These are phyloP conservation scores for Lycophotia porphyrea DNA, from an alignment of 2,888 invertebrate species.

Conservation along the genomic window DNA sequence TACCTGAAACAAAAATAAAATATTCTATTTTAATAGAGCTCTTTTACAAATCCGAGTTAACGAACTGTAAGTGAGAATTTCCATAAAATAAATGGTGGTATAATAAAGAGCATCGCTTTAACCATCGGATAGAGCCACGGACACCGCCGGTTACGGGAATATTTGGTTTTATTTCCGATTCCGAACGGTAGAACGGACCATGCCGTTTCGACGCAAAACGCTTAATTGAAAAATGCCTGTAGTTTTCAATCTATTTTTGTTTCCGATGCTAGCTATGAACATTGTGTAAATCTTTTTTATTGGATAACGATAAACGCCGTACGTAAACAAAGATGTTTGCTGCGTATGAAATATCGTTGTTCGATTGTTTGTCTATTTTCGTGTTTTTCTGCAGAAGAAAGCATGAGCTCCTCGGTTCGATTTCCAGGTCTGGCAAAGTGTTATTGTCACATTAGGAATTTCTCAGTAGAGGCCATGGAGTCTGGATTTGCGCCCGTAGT, in stretches of 20 bases:
- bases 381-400: neutral
- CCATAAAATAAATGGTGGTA: constrained; percentile 78
- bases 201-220: constrained; percentile 61
- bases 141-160: constrained; percentile 72
- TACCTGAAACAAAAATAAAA: constrained; percentile 64
- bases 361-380: constrained; percentile 20
- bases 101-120: constrained; percentile 73
- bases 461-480: too few species aligned
- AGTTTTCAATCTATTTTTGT: constrained; percentile 67
- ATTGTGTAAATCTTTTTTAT: constrained; percentile 66
- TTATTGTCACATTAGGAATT: too few species aligned
- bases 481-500: too few species aligned
- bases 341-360: constrained; percentile 34
- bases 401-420: too few species aligned
- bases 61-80: constrained; percentile 78
- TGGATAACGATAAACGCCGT: constrained; percentile 56
- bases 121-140: constrained; percentile 74
- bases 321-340: constrained; percentile 58
- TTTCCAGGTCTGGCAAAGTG: too few species aligned
- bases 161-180: constrained; percentile 76
- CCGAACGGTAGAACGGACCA: constrained; percentile 49
- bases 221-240: constrained; percentile 68
- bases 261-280: constrained; percentile 60
- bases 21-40: constrained; percentile 57
- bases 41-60: constrained; percentile 69